Evolutionary conservation across 2,888 invertebrate species (phyloP).

Genomic region (Melanostoma mellinum): DNA sequence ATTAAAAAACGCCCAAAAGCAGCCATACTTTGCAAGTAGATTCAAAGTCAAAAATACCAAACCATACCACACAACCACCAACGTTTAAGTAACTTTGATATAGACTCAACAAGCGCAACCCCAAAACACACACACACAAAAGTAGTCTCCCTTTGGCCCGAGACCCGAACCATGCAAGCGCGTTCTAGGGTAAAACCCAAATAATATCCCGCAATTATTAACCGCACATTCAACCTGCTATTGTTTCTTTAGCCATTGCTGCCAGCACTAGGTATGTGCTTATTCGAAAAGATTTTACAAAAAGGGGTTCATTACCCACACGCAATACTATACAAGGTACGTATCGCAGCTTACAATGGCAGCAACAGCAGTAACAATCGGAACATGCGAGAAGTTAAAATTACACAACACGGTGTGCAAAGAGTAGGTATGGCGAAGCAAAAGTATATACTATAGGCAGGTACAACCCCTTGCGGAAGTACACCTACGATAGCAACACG

Average conservation of each 20-base stretch:
- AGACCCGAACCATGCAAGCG: constrained; percentile 1
- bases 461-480: constrained; percentile 54
- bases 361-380: constrained; percentile 60
- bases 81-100: constrained; percentile 56
- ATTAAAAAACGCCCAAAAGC: too few species aligned
- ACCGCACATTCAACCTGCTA: constrained; percentile 71
- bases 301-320: constrained; percentile 73
- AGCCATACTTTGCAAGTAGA: not conserved
- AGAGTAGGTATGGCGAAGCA: constrained; percentile 15
- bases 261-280: constrained; percentile 63
- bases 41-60: constrained; percentile 2
- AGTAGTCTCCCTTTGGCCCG: not conserved
- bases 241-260: constrained; percentile 60
- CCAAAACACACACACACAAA: constrained; percentile 30
- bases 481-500: constrained; percentile 58
- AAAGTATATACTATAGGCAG: constrained; percentile 14
- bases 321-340: constrained; percentile 39
- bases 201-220: constrained; percentile 73
- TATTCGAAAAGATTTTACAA: constrained; percentile 71
- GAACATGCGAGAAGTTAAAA: constrained; percentile 72
- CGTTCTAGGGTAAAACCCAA: constrained; percentile 55
- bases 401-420: constrained; percentile 59
- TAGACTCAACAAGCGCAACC: constrained; percentile 61
- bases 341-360: constrained; percentile 13
- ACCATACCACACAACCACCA: constrained; percentile 30